These are phyloP conservation scores for Thinocorus orbignyianus DNA, from an alignment of 2,113 vertebrate species.

Conservation along the genomic window DNA sequence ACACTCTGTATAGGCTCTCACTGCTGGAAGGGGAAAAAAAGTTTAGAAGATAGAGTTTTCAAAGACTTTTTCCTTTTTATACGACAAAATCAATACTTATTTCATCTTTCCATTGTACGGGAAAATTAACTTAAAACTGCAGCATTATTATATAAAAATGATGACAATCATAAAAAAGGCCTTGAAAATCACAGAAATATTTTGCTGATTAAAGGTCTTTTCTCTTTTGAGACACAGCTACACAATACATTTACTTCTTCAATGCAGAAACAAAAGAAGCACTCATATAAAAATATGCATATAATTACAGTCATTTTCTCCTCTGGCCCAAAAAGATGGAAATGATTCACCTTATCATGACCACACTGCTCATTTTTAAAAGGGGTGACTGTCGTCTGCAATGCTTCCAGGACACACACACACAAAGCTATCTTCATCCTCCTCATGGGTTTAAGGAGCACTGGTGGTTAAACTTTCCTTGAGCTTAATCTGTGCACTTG, in stretches of 20 bases:
- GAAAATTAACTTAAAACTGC: neutral
- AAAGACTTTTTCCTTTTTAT: neutral
- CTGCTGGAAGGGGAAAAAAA: neutral
- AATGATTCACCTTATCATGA: neutral
- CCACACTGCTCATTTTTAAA: neutral
- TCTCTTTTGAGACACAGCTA: neutral
- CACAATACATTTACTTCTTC: neutral
- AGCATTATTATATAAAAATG: neutral
- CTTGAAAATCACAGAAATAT: neutral
- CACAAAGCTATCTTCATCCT: neutral
- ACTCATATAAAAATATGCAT: neutral
- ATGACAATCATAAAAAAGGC: neutral
- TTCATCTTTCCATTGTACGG: neutral
- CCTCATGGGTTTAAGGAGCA: neutral
- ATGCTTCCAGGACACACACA: neutral
- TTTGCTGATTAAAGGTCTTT: neutral
- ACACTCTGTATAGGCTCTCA: neutral
- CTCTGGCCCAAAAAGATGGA: neutral
- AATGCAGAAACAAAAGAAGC: neutral
- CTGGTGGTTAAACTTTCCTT: neutral
- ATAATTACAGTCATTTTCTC: neutral
- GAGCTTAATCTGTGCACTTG: neutral
- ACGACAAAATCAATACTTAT: neutral
- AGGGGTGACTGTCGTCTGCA: neutral
- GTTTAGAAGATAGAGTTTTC: neutral